Conservation (phyloP, 1,140 invertebrate species). For the Diorhabda elongata region DNA sequence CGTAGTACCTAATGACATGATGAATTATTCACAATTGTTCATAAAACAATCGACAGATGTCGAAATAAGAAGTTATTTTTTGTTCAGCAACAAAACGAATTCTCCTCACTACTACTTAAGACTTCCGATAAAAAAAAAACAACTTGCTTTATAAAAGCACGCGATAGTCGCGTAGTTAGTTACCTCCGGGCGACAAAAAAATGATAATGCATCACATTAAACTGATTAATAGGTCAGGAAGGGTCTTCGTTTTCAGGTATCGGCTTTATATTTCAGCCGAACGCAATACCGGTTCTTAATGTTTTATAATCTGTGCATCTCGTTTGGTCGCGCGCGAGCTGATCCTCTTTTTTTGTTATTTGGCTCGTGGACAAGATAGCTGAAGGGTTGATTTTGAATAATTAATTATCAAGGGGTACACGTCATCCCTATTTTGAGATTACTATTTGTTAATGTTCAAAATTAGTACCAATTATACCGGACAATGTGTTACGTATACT, state of each 20-base stretch:
- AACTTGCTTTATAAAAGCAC: too few relatives aligned
- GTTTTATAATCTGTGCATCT: constrained; percentile 16
- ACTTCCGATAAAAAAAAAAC: too few relatives aligned
- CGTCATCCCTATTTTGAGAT: too few relatives aligned
- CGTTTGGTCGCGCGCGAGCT: constrained; percentile 7
- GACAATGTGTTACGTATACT: too few relatives aligned
- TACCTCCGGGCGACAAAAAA: constrained; percentile 1
- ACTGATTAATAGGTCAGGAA: constrained; percentile 13
- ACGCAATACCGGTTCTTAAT: constrained; percentile 12
- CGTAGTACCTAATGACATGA: too few relatives aligned
- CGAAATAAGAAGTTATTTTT: too few relatives aligned
- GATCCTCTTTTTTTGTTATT: constrained; percentile 14
- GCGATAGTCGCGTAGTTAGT: background rate
- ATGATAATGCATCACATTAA: background rate
- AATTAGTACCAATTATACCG: too few relatives aligned
- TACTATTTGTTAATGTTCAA: too few relatives aligned
- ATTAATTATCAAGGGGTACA: constrained; percentile 3
- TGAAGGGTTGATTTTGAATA: constrained; percentile 14
- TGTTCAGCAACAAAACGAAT: too few relatives aligned
- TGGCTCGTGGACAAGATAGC: constrained; percentile 16
- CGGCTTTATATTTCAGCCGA: constrained; percentile 9
- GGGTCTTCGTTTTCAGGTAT: constrained; percentile 18
- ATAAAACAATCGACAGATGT: too few relatives aligned
- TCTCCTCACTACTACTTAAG: too few relatives aligned
- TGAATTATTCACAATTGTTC: too few relatives aligned